phyloP scores from a whole-genome alignment of 2,888 invertebrate genomes.

The Germaria angustata region DNA sequence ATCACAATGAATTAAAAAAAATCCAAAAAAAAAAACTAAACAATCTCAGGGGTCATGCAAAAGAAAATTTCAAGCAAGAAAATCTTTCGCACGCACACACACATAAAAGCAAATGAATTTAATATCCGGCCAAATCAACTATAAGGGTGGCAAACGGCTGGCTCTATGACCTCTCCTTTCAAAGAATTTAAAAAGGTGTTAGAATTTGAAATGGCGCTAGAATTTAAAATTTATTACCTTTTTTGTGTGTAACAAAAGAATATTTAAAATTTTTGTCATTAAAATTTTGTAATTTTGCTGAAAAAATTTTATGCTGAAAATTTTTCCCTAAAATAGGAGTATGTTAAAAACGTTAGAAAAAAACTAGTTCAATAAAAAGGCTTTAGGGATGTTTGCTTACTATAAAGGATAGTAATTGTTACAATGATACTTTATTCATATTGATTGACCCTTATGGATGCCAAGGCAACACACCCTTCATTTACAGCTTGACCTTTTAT shows the following conservation, averaged over 20 bases:
- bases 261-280: constrained; percentile 51
- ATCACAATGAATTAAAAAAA: constrained; percentile 41
- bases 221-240: constrained; percentile 60
- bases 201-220: constrained; percentile 53
- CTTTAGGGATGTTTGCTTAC: constrained; percentile 58
- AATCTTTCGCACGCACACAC: too few species aligned
- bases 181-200: constrained; percentile 52
- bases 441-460: constrained; percentile 53
- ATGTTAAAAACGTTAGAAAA: constrained; percentile 20
- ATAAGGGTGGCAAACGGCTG: constrained; percentile 68
- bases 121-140: constrained; percentile 16
- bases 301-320: neutral
- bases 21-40: neutral
- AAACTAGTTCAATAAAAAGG: constrained; percentile 47
- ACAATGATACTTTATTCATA: constrained; percentile 10
- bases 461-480: constrained; percentile 27
- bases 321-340: neutral
- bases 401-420: constrained; percentile 43
- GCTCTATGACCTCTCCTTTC: neutral
- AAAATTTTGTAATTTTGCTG: constrained; percentile 44
- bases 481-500: constrained; percentile 63
- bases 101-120: neutral
- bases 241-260: constrained; percentile 10
- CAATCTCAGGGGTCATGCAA: constrained; percentile 69
- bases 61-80: constrained; percentile 66